These are phyloP conservation scores for Drosophila demipolita DNA, from an alignment of 2,888 invertebrate genomes.

Conservation along the genomic window DNA sequence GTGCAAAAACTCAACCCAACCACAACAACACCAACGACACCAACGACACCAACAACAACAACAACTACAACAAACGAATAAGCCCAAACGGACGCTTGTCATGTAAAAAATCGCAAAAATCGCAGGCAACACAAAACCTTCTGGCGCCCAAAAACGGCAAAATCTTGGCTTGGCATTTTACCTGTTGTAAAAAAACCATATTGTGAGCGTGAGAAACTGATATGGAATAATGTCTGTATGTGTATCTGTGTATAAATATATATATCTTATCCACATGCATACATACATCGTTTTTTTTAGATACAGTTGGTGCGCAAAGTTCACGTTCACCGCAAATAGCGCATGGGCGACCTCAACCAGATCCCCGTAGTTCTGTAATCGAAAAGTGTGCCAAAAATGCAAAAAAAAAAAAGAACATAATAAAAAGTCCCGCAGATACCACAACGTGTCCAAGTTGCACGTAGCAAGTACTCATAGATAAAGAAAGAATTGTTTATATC, in stretches of 20 bases:
- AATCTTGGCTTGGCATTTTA: slow-evolving; percentile 72
- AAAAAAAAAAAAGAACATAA: slow-evolving; percentile 4
- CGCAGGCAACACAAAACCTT: slow-evolving; percentile 59
- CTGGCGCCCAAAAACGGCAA: slow-evolving; percentile 76
- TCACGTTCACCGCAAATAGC: slow-evolving; percentile 59
- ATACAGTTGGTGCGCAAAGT: slow-evolving; percentile 60
- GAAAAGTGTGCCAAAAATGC: slow-evolving; percentile 39
- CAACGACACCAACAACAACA: slow-evolving; percentile 29
- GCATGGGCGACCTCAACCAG: slow-evolving; percentile 45
- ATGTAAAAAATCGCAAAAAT: slow-evolving; percentile 44
- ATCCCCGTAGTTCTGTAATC: slow-evolving; percentile 29
- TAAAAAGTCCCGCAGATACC: slow-evolving; percentile 17
- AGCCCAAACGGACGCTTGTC: slow-evolving; percentile 55
- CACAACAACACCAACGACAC: slow-evolving; percentile 26
- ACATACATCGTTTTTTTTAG: slow-evolving; percentile 5
- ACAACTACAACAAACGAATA: slow-evolving; percentile 6
- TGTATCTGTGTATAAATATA: slow-evolving; percentile 11
- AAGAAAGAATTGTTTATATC: slow-evolving; percentile 11
- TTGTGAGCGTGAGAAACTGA: slow-evolving; percentile 79
- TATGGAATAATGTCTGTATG: slow-evolving; percentile 41
- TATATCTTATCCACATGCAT: no score
- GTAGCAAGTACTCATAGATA: slow-evolving; percentile 36
- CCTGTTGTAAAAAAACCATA: slow-evolving; percentile 60
- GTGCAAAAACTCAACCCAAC: slow-evolving; percentile 55
- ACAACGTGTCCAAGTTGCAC: slow-evolving; percentile 51